These are phyloP conservation scores for Pelochelys cantorii DNA, from an alignment of 2,797 vertebrate genomes.

Conservation along the genomic window DNA sequence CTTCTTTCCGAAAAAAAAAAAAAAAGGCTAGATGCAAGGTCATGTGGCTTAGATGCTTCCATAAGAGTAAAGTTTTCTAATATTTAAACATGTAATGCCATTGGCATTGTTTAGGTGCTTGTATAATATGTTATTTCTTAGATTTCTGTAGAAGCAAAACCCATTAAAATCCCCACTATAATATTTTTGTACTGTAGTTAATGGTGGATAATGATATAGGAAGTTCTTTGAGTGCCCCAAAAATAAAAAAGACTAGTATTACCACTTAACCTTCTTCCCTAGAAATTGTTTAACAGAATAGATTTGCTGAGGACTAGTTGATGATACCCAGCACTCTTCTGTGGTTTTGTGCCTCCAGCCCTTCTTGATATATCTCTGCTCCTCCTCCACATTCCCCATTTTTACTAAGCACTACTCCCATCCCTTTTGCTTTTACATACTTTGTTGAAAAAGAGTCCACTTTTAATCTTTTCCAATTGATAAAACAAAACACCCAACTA, in stretches of 20 bases:
- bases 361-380: slow-evolving; percentile 57
- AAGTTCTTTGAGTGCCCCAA: slow-evolving; percentile 48
- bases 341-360: slow-evolving; percentile 33
- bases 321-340: slow-evolving; percentile 51
- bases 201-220: slow-evolving; percentile 65
- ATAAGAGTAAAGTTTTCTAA: slow-evolving; percentile 42
- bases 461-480: slow-evolving; percentile 68
- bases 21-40: slow-evolving; percentile 58
- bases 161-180: slow-evolving; percentile 24
- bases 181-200: slow-evolving; percentile 25
- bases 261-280: slow-evolving; percentile 65
- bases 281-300: slow-evolving; percentile 67
- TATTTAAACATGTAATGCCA: slow-evolving; percentile 45
- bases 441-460: slow-evolving; percentile 41
- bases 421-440: slow-evolving; percentile 51
- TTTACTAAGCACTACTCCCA: slow-evolving; percentile 52
- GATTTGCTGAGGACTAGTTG: slow-evolving; percentile 62
- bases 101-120: slow-evolving; percentile 24
- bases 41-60: slow-evolving; percentile 54
- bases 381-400: slow-evolving; percentile 58
- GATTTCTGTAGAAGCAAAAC: slow-evolving; percentile 43
- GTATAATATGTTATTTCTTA: background rate
- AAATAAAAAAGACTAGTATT: slow-evolving; percentile 64
- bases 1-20: slow-evolving; percentile 58
- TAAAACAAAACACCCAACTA: slow-evolving; percentile 19